Base-by-base conservation (phyloP, 2,888 invertebrate species). In the Xestoiulus laeticollis region DNA sequence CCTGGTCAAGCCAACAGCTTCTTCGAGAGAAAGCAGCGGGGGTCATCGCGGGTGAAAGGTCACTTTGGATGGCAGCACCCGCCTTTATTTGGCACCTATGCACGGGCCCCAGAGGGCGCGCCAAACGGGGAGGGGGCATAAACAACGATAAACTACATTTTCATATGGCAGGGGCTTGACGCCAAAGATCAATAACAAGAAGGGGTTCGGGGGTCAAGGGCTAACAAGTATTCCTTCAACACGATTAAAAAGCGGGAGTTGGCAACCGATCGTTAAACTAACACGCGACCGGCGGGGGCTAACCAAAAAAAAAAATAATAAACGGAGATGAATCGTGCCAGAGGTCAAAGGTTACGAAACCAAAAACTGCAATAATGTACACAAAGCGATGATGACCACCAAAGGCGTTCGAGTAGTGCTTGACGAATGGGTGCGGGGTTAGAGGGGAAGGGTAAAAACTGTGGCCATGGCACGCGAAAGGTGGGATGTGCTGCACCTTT, bases 71-170 rank as follows among this genome's bases (percentile, higher is more conserved):
- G 2, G 12, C n/a, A 68, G 68, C 68, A 68, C 68, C 26, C 26
- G 26, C 68, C 19, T 68, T 22, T 22, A 68, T 68, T 68, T 68
- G 68, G 68, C 68, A 68, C 68, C 68, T 68, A 26, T 68, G 68
- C 68, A 68, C 68, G 68, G 68, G 26, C 68, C 68, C 68, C 68
- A 68, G 10, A 68, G 68, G 68, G 68, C 68, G 68, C 68, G 68
- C 68, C 68, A 68, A 68, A 68, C 26, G 68, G 68, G 26, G 68
- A 12, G 68, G 68, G 68, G 48, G 48, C 0, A 48, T 68, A 26
- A 68, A 68, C 26, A 68, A 68, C 68, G 26, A 68, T 68, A 68
- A 68, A 68, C 68, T 68, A 68, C 22, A 68, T 68, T 68, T 12
- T 68, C 10, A 68, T 68, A 68, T 68, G 68, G 68, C 68, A 68